Evolutionary conservation across 2,888 invertebrate species (phyloP).

Genomic region (Drosophila infuscata): DNA sequence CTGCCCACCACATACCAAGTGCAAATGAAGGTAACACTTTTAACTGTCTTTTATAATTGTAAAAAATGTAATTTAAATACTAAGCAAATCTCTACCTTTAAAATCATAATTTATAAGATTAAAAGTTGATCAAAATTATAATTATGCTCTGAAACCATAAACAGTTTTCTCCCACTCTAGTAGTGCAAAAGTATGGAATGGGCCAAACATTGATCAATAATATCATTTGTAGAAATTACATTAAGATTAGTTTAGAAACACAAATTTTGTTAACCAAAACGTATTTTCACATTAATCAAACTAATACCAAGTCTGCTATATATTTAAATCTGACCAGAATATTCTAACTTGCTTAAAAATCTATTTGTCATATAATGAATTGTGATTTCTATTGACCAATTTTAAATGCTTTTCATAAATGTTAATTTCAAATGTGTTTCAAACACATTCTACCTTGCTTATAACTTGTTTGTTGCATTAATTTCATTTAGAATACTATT

Average conservation of each 20-base stretch:
- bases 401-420: background rate
- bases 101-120: background rate
- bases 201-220: too few relatives aligned
- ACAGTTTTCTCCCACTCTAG: too few relatives aligned
- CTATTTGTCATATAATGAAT: background rate
- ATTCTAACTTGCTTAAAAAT: background rate
- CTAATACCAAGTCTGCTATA: background rate
- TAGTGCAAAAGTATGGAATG: too few relatives aligned
- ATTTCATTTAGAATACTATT: background rate
- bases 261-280: background rate
- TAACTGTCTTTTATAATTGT: background rate
- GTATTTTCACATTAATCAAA: background rate
- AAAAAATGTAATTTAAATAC: background rate
- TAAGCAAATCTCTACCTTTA: background rate
- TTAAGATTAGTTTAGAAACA: background rate
- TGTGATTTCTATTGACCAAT: background rate
- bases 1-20: constrained; percentile 85
- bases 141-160: too few relatives aligned
- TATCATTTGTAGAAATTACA: background rate
- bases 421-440: background rate
- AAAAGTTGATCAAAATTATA: background rate
- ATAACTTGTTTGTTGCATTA: background rate
- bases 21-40: constrained; percentile 84
- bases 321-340: background rate
- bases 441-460: background rate